These are phyloP conservation scores for Hucho hucho DNA, from an alignment of 2,113 vertebrate genomes.

Conservation along the genomic window DNA sequence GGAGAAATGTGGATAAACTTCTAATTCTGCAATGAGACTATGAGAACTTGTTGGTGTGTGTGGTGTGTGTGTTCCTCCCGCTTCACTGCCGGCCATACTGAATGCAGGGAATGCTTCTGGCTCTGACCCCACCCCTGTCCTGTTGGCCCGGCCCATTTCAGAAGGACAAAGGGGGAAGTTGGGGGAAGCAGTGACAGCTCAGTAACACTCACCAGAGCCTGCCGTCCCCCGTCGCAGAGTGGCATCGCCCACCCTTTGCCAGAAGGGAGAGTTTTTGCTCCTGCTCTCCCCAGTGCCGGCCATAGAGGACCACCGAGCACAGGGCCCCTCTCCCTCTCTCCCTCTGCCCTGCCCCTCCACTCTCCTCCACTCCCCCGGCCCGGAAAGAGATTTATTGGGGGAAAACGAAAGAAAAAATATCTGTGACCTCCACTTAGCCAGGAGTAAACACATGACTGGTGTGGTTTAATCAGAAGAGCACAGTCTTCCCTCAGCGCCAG, in stretches of 20 bases:
- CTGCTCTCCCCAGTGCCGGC: conserved; percentile 75
- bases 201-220: conserved; percentile 93
- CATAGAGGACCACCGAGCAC: conserved; percentile 86
- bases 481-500: conserved; percentile 43
- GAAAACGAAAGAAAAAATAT: conserved; percentile 47
- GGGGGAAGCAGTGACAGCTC: conserved; percentile 79
- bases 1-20: too few relatives aligned
- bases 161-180: conserved; percentile 51
- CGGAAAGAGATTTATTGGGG: conserved; percentile 64
- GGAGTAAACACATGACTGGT: conserved; percentile 66
- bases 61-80: conserved; percentile 42
- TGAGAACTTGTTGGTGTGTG: background rate
- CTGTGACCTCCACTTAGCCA: conserved; percentile 71
- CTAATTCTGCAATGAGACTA: too few relatives aligned
- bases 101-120: conserved; percentile 79
- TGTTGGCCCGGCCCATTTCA: conserved; percentile 51
- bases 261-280: conserved; percentile 94
- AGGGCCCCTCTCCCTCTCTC: conserved; percentile 54
- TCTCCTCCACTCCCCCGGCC: conserved; percentile 77
- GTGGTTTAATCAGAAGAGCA: conserved; percentile 69
- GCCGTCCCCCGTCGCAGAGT: conserved; percentile 79
- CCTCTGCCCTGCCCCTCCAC: conserved; percentile 71
- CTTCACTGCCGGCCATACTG: conserved; percentile 59
- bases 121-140: conserved; percentile 54
- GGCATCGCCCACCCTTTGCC: conserved; percentile 94